Base-by-base conservation (phyloP, 2,888 invertebrate species). In the Netelia virgata region DNA sequence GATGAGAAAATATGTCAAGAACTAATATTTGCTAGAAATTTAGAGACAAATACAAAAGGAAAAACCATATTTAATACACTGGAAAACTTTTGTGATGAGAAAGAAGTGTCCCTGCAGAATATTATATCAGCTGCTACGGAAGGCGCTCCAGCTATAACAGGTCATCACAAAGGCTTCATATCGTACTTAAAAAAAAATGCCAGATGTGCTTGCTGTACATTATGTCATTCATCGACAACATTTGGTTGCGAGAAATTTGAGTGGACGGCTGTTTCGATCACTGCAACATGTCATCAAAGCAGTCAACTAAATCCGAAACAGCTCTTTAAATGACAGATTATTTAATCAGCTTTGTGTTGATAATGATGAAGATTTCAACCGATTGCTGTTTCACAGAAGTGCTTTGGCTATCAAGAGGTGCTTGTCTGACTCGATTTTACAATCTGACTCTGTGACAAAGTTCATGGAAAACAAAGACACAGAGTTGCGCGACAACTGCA, bases 1-100 rank as follows among this genome's bases (percentile, higher is more conserved):
- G n/a, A 84, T 47, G 70, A 80, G 55, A 55, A 83, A 79, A 83
- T 72, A 14, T 64, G 41, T 11, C 53, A 81, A 77, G 72, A 81
- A 68, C 36, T 84, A 61, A 43, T 84, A 23, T 84, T 84, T 47
- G 77, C 72, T 14, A 77, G 47, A 81, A 72, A 53, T 57, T 77
- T 81, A 55, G 11, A 16, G 28, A 84, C 77, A 1, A 63, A 77
- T 16, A 72, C 61, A 55, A 84, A 68, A 72, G 81, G 66, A 73
- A 76, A 81, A 57, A 5, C 75, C 10, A 76, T 76, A 81, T 84
- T 84, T 64, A 14, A 68, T 69, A 28, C 18, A 43, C 23, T 84
- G 55, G 28, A 72, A 36, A 23, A 77, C 0, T 81, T 66, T 63
- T 73, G 61, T 63, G 53, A 55, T 11, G 73, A 81, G 47, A 84